A percentile compares a stretch with the other conserved stretches of the same genome.
These are phyloP conservation scores for Triplophysa yarkandensis DNA, from an alignment of 2,797 vertebrate species.

Conservation along the genomic window DNA sequence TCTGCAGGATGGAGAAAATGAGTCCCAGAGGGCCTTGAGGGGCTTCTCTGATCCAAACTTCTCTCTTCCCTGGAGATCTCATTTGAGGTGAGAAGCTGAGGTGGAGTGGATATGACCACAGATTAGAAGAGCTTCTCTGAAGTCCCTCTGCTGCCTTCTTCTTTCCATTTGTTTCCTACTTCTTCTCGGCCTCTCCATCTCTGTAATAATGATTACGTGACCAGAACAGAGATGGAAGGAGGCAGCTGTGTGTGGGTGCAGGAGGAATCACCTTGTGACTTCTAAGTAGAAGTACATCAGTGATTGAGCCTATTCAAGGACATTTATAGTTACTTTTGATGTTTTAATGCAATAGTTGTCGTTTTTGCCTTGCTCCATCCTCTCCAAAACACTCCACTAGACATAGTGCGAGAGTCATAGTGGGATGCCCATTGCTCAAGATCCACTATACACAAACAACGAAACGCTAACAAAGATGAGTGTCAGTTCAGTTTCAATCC, in stretches of 20 bases:
- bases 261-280: slow-evolving; percentile 4
- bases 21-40: slow-evolving; percentile 46
- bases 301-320: slow-evolving; percentile 1
- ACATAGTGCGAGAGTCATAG: neutral
- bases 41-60: slow-evolving; percentile 47
- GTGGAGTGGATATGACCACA: slow-evolving; percentile 61
- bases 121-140: slow-evolving; percentile 57
- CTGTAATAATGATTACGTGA: slow-evolving; percentile 17
- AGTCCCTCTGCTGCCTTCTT: slow-evolving; percentile 26
- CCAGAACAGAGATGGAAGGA: slow-evolving; percentile 17
- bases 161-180: slow-evolving; percentile 27
- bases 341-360: neutral
- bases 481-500: slow-evolving; percentile 9
- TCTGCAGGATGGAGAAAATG: slow-evolving; percentile 50
- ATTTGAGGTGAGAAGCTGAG: slow-evolving; percentile 68
- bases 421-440: neutral
- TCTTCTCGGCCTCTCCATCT: slow-evolving; percentile 21
- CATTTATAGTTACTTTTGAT: neutral
- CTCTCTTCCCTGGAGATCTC: slow-evolving; percentile 67
- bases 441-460: too few relatives aligned
- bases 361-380: neutral
- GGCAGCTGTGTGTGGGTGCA: neutral
- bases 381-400: neutral
- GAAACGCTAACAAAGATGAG: slow-evolving; percentile 15
- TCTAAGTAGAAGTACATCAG: neutral